Percentiles rank a stretch among this genome's conserved stretches.
Evolutionary conservation across 1,140 invertebrate genomes (phyloP).

Genomic region (Ceratina calcarata): DNA sequence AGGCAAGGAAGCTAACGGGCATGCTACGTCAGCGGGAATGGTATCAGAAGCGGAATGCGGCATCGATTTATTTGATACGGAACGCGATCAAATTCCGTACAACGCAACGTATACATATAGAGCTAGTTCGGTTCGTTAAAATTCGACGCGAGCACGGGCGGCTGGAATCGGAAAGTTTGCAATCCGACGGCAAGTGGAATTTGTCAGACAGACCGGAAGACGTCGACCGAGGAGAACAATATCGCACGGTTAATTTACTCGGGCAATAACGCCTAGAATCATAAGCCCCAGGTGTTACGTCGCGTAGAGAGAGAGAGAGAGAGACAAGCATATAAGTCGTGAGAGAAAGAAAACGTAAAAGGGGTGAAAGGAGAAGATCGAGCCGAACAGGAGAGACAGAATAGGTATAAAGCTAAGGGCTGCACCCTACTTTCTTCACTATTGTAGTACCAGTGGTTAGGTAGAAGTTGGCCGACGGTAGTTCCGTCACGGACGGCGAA

Average conservation of each 20-base stretch:
- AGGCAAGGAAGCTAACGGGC: not conserved
- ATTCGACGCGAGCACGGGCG: not conserved
- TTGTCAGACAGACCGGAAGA: constrained; percentile 28
- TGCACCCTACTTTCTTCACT: constrained; percentile 57
- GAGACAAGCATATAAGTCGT: not conserved
- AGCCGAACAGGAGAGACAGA: not conserved
- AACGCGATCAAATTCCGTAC: not conserved
- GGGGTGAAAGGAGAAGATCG: not conserved
- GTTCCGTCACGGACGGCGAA: constrained; percentile 13
- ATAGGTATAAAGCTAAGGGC: constrained; percentile 33
- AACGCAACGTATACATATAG: not conserved
- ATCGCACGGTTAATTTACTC: constrained; percentile 71
- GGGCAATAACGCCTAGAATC: constrained; percentile 71
- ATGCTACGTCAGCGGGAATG: not conserved
- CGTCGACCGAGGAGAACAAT: constrained; percentile 37
- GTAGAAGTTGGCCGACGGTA: constrained; percentile 42
- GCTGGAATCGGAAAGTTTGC: constrained; percentile 12
- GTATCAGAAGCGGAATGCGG: not conserved
- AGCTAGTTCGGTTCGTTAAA: constrained; percentile 2
- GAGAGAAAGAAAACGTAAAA: not conserved
- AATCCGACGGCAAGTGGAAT: constrained; percentile 4
- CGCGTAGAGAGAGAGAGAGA: constrained; percentile 39
- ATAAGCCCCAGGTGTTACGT: constrained; percentile 72
- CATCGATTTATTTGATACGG: not conserved
- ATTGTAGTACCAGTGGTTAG: constrained; percentile 64